Evolutionary conservation across 2,113 vertebrate genomes (phyloP).

Genomic region (Pteropus alecto): DNA sequence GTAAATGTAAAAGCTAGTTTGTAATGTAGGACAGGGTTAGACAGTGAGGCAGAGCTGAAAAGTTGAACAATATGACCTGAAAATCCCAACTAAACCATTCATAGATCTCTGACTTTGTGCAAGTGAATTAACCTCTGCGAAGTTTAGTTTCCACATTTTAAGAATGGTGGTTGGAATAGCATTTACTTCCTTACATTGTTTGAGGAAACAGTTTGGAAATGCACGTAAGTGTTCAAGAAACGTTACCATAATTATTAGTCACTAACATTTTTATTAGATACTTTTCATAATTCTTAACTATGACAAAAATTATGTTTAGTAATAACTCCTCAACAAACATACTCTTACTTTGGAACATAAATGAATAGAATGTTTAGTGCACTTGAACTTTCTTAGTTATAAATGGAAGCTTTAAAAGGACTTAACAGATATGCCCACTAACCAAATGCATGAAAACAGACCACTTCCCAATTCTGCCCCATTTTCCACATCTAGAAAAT

Average conservation of each 20-base stretch:
- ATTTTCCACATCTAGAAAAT: neutral
- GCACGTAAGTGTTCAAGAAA: neutral
- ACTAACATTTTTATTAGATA: neutral
- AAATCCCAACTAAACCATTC: neutral
- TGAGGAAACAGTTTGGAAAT: constrained; percentile 1
- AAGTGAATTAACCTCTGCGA: neutral
- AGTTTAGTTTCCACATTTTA: neutral
- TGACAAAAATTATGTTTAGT: neutral
- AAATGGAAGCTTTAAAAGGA: neutral
- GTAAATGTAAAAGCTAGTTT: neutral
- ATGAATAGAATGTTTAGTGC: neutral
- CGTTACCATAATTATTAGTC: neutral
- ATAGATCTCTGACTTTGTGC: neutral
- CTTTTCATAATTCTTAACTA: neutral
- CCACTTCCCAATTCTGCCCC: fast-evolving
- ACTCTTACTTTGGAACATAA: neutral
- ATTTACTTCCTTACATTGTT: fast-evolving
- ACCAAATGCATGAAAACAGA: neutral
- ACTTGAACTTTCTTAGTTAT: neutral
- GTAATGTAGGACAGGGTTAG: neutral
- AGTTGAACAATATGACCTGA: neutral
- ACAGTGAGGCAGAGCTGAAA: neutral
- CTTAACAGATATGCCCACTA: neutral
- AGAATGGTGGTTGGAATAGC: neutral
- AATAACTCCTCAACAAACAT: neutral